Percentiles rank a stretch among this genome's conserved stretches.
These are phyloP conservation scores for Hypotaenidia philippensis DNA, from an alignment of 2,797 vertebrate genomes.

Conservation along the genomic window DNA sequence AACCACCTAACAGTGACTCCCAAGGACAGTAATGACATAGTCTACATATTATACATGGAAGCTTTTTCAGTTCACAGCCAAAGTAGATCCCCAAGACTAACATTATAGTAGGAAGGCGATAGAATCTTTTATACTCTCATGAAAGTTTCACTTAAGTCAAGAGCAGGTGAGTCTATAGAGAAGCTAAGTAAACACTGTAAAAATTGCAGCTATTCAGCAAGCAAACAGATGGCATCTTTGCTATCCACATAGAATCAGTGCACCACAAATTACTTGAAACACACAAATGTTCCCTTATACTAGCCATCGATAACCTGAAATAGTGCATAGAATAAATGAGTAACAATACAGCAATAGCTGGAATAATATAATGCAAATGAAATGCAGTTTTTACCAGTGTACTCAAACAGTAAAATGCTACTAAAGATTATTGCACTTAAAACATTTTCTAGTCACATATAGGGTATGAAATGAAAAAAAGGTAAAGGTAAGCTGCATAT, in stretches of 20 bases:
- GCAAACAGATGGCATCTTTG: neutral
- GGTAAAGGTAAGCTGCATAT: neutral
- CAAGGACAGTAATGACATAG: neutral
- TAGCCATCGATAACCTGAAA: neutral
- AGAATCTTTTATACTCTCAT: neutral
- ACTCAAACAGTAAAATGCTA: neutral
- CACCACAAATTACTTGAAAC: neutral
- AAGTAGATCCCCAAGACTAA: neutral
- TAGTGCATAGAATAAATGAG: neutral
- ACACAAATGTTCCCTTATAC: neutral
- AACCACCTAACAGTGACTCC: neutral
- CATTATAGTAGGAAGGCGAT: neutral
- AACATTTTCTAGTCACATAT: neutral
- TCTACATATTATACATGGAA: neutral
- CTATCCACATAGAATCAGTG: neutral
- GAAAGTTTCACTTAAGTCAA: neutral
- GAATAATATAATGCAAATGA: neutral
- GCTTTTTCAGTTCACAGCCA: neutral
- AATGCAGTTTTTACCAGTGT: neutral
- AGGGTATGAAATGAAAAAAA: neutral
- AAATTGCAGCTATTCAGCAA: neutral
- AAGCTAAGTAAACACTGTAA: neutral
- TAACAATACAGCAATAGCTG: neutral
- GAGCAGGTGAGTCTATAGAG: neutral
- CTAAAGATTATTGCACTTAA: neutral